Percentiles rank a stretch among this genome's conserved stretches.
Evolutionary conservation across 2,888 invertebrate species (phyloP).

Genomic region (Diaperis boleti): DNA sequence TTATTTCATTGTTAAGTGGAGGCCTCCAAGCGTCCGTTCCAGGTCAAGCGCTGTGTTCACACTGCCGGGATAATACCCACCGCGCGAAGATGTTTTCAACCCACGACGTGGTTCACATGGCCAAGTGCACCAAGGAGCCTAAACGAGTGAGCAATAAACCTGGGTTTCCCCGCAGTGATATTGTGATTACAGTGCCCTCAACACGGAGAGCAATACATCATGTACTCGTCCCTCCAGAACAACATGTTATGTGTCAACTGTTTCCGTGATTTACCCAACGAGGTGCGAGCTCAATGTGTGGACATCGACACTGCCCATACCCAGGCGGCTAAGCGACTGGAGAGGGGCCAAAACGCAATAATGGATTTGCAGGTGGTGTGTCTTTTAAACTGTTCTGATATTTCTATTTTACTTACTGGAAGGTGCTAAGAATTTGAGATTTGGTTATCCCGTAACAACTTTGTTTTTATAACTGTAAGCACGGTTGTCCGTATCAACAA

Average conservation of each 20-base stretch:
- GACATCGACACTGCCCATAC: conserved; percentile 82
- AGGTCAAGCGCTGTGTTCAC: conserved; percentile 79
- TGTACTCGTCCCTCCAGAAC: conserved; percentile 78
- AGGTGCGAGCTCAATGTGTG: conserved; percentile 76
- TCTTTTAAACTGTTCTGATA: neutral
- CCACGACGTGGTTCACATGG: conserved; percentile 80
- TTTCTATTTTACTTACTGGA: neutral
- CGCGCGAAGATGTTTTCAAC: conserved; percentile 82
- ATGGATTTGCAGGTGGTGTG: conserved; percentile 63
- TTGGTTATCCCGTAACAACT: neutral
- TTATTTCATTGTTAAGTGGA: no score
- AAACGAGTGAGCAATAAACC: conserved; percentile 72
- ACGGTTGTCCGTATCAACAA: no score
- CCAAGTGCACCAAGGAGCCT: conserved; percentile 77
- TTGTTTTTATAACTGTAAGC: neutral
- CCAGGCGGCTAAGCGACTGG: conserved; percentile 77
- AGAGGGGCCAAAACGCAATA: conserved; percentile 70
- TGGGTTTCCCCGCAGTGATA: neutral
- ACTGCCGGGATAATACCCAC: conserved; percentile 80
- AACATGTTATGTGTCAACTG: conserved; percentile 82
- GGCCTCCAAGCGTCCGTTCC: no score
- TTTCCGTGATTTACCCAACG: conserved; percentile 77
- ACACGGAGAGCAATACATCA: conserved; percentile 81
- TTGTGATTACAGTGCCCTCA: conserved; percentile 69
- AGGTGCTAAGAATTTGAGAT: neutral